These are phyloP conservation scores for Mycalesis mineus DNA, from an alignment of 2,888 invertebrate species.

Conservation along the genomic window DNA sequence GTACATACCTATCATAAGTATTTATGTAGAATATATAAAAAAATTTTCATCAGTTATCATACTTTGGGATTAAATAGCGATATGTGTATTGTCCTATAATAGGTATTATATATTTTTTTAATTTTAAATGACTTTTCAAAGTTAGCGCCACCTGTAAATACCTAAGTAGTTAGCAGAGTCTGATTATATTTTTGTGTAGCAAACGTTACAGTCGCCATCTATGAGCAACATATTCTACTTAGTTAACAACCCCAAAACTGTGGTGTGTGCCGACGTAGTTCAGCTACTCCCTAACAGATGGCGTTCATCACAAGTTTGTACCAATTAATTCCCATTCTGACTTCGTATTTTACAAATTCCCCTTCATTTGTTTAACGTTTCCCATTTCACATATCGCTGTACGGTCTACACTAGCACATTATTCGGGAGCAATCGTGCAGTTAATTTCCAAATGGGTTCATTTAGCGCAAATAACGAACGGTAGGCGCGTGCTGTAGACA, in stretches of 20 bases:
- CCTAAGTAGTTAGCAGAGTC: too few relatives aligned
- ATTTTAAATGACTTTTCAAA: too few relatives aligned
- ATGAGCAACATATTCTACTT: constrained; percentile 6
- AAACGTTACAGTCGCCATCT: constrained; percentile 43
- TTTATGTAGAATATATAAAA: too few relatives aligned
- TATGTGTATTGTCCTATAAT: too few relatives aligned
- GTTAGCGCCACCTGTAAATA: too few relatives aligned
- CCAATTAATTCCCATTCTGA: background rate
- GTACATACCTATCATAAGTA: too few relatives aligned
- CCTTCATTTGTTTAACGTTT: constrained; percentile 44
- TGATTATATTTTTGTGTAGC: background rate
- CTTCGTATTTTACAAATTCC: constrained; percentile 23
- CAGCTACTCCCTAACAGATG: constrained; percentile 45
- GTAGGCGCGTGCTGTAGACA: constrained; percentile 43
- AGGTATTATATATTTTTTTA: too few relatives aligned
- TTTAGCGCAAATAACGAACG: constrained; percentile 67
- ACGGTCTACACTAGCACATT: constrained; percentile 50
- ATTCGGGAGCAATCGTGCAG: constrained; percentile 69
- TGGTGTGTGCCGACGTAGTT: constrained; percentile 26
- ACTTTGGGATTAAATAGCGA: too few relatives aligned
- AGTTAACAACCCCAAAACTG: background rate
- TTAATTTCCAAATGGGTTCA: constrained; percentile 70
- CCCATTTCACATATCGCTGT: constrained; percentile 39
- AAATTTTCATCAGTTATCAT: too few relatives aligned
- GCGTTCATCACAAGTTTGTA: constrained; percentile 31